A percentile compares a stretch with the other conserved stretches of the same genome.
phyloP scores from a whole-genome alignment of 2,797 vertebrate species.

The Euphonia xanthogaster region DNA sequence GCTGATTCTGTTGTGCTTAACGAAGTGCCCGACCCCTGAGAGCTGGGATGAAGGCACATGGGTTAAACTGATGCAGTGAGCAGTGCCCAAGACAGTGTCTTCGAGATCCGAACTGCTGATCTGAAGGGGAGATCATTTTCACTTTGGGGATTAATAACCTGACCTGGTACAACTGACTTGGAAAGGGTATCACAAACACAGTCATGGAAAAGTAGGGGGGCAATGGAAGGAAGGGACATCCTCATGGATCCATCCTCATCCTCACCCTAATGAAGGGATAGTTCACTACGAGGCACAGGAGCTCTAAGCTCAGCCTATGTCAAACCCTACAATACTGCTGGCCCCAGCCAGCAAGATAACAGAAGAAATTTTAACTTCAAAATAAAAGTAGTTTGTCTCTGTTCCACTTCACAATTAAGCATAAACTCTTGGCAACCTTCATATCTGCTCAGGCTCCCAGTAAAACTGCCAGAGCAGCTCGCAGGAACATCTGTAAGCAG shows the following conservation, averaged over 20 bases:
- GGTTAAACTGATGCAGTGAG: constrained; percentile 3
- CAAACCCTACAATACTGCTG: not conserved
- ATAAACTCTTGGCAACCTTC: constrained; percentile 34
- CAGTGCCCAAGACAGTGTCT: not conserved
- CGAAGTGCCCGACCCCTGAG: not conserved
- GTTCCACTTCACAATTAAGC: constrained; percentile 25
- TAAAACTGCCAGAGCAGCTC: constrained; percentile 18
- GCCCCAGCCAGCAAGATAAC: not conserved
- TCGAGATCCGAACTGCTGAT: not conserved
- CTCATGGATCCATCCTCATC: not conserved
- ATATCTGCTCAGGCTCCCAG: constrained; percentile 17
- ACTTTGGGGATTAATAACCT: not conserved
- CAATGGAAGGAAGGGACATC: not conserved
- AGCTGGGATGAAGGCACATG: not conserved
- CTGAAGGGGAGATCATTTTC: not conserved
- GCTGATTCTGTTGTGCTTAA: not conserved
- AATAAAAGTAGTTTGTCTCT: constrained; percentile 46
- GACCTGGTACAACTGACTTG: not conserved
- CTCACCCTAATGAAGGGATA: not conserved
- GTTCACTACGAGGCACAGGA: not conserved
- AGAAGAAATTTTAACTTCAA: constrained; percentile 23
- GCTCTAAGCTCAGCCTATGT: not conserved
- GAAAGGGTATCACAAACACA: not conserved
- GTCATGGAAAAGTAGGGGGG: not conserved
- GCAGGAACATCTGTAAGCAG: constrained; percentile 39